phyloP scores from a whole-genome alignment of 53 echinoderm and acorn worm species.

The Stichopus horrens region DNA sequence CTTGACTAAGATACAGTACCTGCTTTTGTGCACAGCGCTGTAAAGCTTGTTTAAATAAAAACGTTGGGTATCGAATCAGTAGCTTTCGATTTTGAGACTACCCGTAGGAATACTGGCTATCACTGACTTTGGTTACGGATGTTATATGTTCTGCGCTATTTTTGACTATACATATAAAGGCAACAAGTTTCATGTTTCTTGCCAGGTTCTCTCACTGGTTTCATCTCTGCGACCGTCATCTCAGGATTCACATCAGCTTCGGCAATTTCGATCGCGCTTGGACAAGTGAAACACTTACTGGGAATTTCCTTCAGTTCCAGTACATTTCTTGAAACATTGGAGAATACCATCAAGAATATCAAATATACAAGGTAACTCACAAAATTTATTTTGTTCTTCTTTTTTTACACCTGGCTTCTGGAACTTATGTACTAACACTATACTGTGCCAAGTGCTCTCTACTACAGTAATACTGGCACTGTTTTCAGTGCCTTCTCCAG shows the following conservation, averaged over 20 bases:
- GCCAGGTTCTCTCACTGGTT: slow-evolving; percentile 79
- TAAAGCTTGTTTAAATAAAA: too few relatives aligned
- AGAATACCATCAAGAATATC: slow-evolving; percentile 66
- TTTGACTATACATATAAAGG: background rate
- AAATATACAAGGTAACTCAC: slow-evolving; percentile 78
- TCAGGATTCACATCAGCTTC: slow-evolving; percentile 92
- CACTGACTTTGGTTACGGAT: background rate
- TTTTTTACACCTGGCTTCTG: background rate
- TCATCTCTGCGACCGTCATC: slow-evolving; percentile 87
- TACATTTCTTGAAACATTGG: slow-evolving; percentile 63
- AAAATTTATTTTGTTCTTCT: background rate
- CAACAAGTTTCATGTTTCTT: background rate
- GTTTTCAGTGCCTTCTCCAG: too few relatives aligned
- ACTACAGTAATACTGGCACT: too few relatives aligned
- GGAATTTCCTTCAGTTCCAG: slow-evolving; percentile 63
- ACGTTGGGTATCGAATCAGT: too few relatives aligned
- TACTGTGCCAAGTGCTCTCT: too few relatives aligned
- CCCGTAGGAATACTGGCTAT: too few relatives aligned
- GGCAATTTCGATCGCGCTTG: slow-evolving; percentile 84
- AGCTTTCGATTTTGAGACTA: too few relatives aligned
- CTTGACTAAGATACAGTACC: too few relatives aligned
- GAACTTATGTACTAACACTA: too few relatives aligned
- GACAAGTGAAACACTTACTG: slow-evolving; percentile 80
- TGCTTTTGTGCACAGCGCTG: too few relatives aligned
- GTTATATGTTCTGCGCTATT: too few relatives aligned